A percentile compares a stretch with the other conserved stretches of the same genome.
Conservation (phyloP, 2,113 vertebrate genomes). For the Odocoileus virginianus region DNA sequence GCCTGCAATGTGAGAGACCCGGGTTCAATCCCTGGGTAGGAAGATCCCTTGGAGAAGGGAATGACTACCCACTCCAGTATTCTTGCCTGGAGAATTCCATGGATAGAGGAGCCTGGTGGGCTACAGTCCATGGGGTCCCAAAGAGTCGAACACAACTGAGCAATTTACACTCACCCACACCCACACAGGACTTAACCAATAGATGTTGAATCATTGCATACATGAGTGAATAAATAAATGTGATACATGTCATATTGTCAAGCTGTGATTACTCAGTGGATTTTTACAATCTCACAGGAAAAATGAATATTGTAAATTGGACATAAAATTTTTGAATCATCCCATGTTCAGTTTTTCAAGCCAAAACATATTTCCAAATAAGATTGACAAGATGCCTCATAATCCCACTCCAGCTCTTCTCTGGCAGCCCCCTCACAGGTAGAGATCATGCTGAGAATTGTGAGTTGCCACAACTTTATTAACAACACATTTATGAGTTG, state of each 20-base stretch:
- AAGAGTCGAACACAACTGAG: not conserved
- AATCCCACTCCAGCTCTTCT: not conserved
- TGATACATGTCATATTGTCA: not conserved
- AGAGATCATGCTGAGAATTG: not conserved
- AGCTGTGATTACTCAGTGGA: not conserved
- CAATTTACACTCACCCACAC: not conserved
- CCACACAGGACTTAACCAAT: not conserved
- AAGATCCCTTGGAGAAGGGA: not conserved
- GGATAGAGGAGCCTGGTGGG: not conserved
- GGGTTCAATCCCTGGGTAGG: not conserved
- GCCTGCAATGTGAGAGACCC: not conserved
- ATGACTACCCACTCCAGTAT: not conserved
- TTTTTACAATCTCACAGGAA: not conserved
- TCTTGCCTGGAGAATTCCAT: not conserved
- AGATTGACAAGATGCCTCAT: not conserved
- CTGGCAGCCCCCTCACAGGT: not conserved
- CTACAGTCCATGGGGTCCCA: not conserved
- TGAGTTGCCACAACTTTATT: not conserved
- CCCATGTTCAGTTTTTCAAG: not conserved
- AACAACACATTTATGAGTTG: not conserved
- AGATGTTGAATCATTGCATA: not conserved
- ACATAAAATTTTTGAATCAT: constrained; percentile 12
- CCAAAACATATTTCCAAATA: constrained; percentile 11
- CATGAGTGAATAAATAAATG: not conserved
- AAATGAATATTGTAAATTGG: not conserved